Conservation (phyloP, 2,113 vertebrate species). For the Pteronura brasiliensis region DNA sequence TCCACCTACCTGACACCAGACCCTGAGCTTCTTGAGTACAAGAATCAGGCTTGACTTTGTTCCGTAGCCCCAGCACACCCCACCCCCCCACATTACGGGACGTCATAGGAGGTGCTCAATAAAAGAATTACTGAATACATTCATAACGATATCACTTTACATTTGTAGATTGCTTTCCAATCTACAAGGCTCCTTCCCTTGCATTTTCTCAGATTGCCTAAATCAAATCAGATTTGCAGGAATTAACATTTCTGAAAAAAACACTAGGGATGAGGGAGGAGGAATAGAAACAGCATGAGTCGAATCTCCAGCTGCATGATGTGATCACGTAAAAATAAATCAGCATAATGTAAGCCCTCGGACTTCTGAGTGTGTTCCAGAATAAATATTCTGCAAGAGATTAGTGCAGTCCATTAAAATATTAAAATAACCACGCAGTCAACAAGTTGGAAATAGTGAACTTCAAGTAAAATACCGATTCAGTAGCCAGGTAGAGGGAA, state of each 20-base stretch:
- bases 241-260: slow-evolving; percentile 38
- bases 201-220: slow-evolving; percentile 9
- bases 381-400: neutral
- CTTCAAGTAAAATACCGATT: slow-evolving; percentile 31
- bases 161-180: neutral
- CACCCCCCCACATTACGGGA: neutral
- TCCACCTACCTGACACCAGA: neutral
- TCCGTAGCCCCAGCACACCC: neutral
- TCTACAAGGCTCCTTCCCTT: neutral
- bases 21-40: neutral
- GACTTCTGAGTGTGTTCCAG: neutral
- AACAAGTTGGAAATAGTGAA: neutral
- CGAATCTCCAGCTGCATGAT: neutral
- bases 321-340: neutral
- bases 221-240: slow-evolving; percentile 27
- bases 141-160: neutral
- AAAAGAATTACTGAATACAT: neutral
- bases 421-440: neutral
- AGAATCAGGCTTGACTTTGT: neutral
- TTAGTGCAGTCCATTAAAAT: neutral
- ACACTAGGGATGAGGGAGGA: neutral
- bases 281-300: neutral
- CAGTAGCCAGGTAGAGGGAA: neutral
- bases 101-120: neutral
- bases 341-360: neutral